Evolutionary conservation across 2,888 invertebrate genomes (phyloP), one percentile per base, ranked within the genome.

Genomic region (Polydrusus pterygomalis): DNA sequence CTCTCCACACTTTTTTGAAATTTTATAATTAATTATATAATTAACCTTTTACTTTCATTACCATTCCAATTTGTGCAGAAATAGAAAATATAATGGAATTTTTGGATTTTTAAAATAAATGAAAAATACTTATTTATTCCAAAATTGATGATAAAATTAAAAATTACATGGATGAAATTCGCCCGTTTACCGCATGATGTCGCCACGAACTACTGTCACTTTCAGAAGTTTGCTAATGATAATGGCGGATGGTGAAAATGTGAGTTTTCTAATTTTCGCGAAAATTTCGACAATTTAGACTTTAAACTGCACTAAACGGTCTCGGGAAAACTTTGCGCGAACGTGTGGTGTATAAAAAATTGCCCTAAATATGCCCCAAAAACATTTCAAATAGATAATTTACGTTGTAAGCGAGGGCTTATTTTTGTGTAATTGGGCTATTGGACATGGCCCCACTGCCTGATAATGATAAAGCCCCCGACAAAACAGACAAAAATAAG

Each of bases 391-490:
- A 62, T 65, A 74, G 69, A 60, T 63, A 51, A 60, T 60, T 69
- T 65, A 20, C 56, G 68, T 60, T 40, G 43, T 54, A 76, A 76
- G 72, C 72, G 76, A 58, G 51, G 64, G 62, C 60, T 70, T 70
- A 74, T 76, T 75, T 78, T 80, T 77, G 69, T 74, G 79, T 74
- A 80, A 77, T 79, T 79, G 78, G 80, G 79, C 77, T 78, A 78
- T 65, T 75, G 82, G 81, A 81, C 90, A 93, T 93, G 93, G 93
- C 93, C 91, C 93, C 93, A 90, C 92, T 92, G 88, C 93, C 93
- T 89, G 92, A 93, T 88, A 91, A 93, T 89, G 92, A 92, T 89
- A 93, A 93, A 89, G 92, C 93, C 86, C 93, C 93, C 84, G 93
- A 93, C 89, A 93, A 93, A 91, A 85, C 79, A 79, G 85, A 90